Evolutionary conservation across 2,888 invertebrate genomes (phyloP), one percentile per base, ranked within the genome.

Genomic region (Colletes collaris): DNA sequence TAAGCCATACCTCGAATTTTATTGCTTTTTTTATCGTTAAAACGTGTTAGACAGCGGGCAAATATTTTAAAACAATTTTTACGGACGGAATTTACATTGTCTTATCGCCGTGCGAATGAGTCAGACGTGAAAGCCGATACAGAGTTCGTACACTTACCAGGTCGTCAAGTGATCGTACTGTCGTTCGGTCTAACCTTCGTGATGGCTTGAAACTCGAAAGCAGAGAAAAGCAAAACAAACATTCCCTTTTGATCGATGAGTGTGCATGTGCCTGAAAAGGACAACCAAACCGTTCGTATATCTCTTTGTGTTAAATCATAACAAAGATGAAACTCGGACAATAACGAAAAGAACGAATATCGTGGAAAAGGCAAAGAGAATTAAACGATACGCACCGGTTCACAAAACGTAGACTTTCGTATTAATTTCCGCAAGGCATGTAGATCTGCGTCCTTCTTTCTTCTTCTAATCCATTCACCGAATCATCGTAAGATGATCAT

Each of bases 211-310:
- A 53, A 77, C 65, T 81, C 70, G 67, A 72, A 76, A 64, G 58
- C 80, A 71, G 77, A 67, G 46, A 62, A 64, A 67, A 81, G 69
- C 70, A 70, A 85, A 81, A 76, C 60, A 81, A 85, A 85, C 85
- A 85, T 85, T 74, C 72, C 81, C 78, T 67, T 81, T 50, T 63
- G 81, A 76, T 82, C 81, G 81, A 82, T 67, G 66, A 76, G 76
- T 60, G 69, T 82, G 71, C 70, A 79, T 68, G 53, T 79, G 76
- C 55, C 70, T 76, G 73, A 40, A 82, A 82, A 82, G 81, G 76
- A 68, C 69, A 77, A 72, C 11, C 58, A 53, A 40, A 40, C 19
- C 60, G 62, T 65, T 67, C 64, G 55, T 60, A 53, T 56, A 64
- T 63, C 58, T 13, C 37, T 37, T 50, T 60, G 64, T 16, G 52